Base-by-base conservation (phyloP, 30 jellyfish, hydroid and myxozoan species). In the Aurelia coerulea region DNA sequence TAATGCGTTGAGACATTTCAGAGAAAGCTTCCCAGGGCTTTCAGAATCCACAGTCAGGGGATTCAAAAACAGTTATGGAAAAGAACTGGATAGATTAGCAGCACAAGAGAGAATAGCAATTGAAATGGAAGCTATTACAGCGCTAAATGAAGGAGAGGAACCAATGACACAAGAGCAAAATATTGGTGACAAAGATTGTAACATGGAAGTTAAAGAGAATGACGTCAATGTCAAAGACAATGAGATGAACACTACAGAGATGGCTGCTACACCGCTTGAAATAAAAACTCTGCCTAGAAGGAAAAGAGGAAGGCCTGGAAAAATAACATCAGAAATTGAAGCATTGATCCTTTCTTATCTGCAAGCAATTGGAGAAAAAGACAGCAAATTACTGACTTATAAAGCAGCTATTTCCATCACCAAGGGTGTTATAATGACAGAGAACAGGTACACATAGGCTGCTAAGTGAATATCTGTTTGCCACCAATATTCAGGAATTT, bases 11-110 rank as follows among this genome's bases (percentile, higher is more conserved):
- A 49, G 85, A 59, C 51, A 29, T 33, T 86, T 75, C 58, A 76
- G 75, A 67, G 85, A 68, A 2, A 52, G 39, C 8, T 76, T 70
- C 62, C 95, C 95, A 7, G 81, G 83, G 8, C 72, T 86, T 18
- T 73, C 87, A 11, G 95, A 86, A 50, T 73, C 89, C 46, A 86
- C 95, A 52, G 82, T 76, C 51, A 65, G 95, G 59, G 88, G 88
- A 0, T 86, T 86, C 85, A 85, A 64, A 63, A 73, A 85, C n/a
- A 64, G 31, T 31, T 85, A 72, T 67, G 54, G 54, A n/a, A 54
- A 50, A 32, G 83, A 81, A 68, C 74, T 81, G 29, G 83, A 32
- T 3, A 81, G 62, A 18, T 15, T 46, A 14, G 68, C 41, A 4
- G 75, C 62, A 15, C 56, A 14, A 5, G 80, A 31, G 80, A 15